Conservation (phyloP, 2,888 invertebrate genomes). For the Parelbella ahira region DNA sequence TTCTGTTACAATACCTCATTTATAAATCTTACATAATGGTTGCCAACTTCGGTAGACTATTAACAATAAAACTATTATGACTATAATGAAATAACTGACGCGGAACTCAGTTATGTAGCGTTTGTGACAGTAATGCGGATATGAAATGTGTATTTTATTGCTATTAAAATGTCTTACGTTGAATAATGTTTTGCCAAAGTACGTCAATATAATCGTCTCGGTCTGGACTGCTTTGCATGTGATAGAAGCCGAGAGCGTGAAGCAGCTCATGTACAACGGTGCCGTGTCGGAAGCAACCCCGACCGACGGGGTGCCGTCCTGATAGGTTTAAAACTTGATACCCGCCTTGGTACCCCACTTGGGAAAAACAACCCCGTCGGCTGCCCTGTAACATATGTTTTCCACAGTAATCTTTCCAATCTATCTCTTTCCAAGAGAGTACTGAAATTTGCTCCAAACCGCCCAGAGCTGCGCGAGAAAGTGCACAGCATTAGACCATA, state of each 20-base stretch:
- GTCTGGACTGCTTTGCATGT: conserved; percentile 90
- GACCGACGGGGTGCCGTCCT: conserved; percentile 74
- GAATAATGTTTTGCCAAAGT: conserved; percentile 84
- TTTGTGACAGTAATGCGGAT: conserved; percentile 12
- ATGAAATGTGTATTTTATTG: conserved; percentile 8
- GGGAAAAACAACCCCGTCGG: conserved; percentile 70
- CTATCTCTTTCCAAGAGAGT: too few relatives aligned
- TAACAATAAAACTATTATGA: too few relatives aligned
- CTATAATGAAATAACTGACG: neutral
- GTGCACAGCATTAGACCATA: too few relatives aligned
- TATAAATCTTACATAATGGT: too few relatives aligned
- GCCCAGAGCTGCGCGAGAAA: too few relatives aligned
- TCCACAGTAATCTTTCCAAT: too few relatives aligned
- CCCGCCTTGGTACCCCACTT: conserved; percentile 72
- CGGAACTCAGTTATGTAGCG: conserved; percentile 1
- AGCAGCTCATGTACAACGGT: conserved; percentile 89
- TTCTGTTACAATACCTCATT: too few relatives aligned
- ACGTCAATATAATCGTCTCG: conserved; percentile 88
- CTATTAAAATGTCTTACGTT: conserved; percentile 59
- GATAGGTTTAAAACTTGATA: conserved; percentile 81
- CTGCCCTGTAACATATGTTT: conserved; percentile 48
- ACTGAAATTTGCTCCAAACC: too few relatives aligned
- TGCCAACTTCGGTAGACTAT: too few relatives aligned
- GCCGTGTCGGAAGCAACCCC: conserved; percentile 82
- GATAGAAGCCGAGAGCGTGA: conserved; percentile 90